Conservation (phyloP, 2,797 vertebrate genomes). For the Arctocebus calabarensis region DNA sequence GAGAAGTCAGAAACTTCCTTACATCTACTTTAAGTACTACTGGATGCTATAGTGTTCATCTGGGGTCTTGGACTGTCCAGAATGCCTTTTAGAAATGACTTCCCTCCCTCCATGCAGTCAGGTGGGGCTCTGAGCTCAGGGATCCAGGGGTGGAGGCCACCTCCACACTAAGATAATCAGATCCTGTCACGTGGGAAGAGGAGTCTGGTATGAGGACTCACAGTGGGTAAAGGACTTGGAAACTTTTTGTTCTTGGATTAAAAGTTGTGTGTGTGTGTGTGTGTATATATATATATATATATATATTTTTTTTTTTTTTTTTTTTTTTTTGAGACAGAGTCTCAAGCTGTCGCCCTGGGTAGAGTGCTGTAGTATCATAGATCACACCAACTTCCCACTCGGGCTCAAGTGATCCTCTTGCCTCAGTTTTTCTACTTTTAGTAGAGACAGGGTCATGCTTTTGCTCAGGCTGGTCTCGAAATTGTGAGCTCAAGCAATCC, state of each 20-base stretch:
- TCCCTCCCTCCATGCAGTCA: not conserved
- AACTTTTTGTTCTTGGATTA: not conserved
- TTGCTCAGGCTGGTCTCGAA: too few relatives aligned
- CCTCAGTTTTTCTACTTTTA: too few relatives aligned
- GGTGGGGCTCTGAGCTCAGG: not conserved
- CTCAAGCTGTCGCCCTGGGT: too few relatives aligned
- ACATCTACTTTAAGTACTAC: not conserved
- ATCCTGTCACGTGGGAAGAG: too few relatives aligned
- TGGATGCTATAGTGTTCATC: not conserved
- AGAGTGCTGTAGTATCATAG: too few relatives aligned
- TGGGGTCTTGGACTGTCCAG: too few relatives aligned
- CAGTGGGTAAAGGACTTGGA: not conserved
- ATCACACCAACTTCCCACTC: too few relatives aligned
- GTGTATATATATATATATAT: not conserved
- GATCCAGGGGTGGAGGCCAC: not conserved
- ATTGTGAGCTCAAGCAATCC: too few relatives aligned
- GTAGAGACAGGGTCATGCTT: too few relatives aligned
- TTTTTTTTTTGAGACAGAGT: too few relatives aligned
- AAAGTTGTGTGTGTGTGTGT: too few relatives aligned
- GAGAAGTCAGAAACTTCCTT: not conserved
- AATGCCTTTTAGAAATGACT: not conserved
- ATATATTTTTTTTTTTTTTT: not conserved
- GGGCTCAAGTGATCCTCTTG: too few relatives aligned
- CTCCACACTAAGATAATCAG: not conserved
- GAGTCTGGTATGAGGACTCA: not conserved